Base-by-base conservation (phyloP, 2,797 vertebrate genomes). In the Eurystomus glaucurus region DNA sequence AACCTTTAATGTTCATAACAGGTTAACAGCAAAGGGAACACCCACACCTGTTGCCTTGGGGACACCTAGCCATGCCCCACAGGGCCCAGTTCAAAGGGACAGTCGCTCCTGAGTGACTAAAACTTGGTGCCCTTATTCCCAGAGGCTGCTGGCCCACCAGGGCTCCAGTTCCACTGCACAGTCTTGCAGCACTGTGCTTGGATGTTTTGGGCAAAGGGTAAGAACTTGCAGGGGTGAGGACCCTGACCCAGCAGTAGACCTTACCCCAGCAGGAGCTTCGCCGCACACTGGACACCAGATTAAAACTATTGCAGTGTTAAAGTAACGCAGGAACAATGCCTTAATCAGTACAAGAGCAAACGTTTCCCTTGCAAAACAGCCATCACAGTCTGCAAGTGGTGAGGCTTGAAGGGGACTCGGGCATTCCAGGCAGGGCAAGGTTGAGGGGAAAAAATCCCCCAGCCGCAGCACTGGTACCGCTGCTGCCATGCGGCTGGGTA, bases 211-310 rank as follows among this genome's bases (percentile, higher is more conserved):
- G 55, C 18, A 58, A 82, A 83, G 29, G 19, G 10, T 37, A 48
- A 41, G 45, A 62, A 14, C 14, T 62, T 1, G 0, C 14, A 76
- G 39, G 14, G 35, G 75, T 17, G n/a, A 77, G 18, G 29, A 54
- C 23, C 10, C 43, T 80, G 75, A 51, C 48, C 19, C 35, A 84
- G 64, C 43, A 80, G 51, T 5, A 9, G 2, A 20, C 37, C 46
- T 41, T n/a, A 80, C 35, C 21, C 22, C 33, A 41, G 43, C 26
- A 77, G 35, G 26, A 74, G 55, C 60, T 90, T 90, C 3, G 1
- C 60, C 8, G 2, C 41, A 43, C 17, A 51, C 39, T 0, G 0
- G 19, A 48, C 20, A 51, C 39, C 5, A 1, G 26, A 61, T 76
- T 72, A 61, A 87, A 91, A 26, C 23, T 52, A 60, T 14, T 45